Conservation (phyloP, 30 jellyfish, hydroid and myxozoan genomes). For the Mastigias papua region DNA sequence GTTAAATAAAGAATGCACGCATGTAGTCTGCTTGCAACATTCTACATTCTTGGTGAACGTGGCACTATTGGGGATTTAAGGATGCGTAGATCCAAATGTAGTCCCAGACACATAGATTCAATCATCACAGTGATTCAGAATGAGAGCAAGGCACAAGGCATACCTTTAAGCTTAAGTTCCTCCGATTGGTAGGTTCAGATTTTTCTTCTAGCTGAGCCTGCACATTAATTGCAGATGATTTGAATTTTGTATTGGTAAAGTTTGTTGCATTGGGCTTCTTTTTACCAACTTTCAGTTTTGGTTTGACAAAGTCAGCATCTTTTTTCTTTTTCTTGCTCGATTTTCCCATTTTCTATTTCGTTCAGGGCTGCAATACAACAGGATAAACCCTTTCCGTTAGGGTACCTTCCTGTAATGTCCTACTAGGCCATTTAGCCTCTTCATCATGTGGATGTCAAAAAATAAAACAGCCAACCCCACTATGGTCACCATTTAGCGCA, state of each 20-base stretch:
- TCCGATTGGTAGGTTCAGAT: conserved; percentile 89
- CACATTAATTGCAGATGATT: conserved; percentile 80
- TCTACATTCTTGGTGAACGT: no score
- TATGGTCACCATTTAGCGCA: no score
- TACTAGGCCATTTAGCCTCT: neutral
- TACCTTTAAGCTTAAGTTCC: conserved; percentile 87
- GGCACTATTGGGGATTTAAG: no score
- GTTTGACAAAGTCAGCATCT: conserved; percentile 85
- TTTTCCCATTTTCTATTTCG: conserved; percentile 29
- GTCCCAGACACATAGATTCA: no score
- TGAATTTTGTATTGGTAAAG: conserved; percentile 82
- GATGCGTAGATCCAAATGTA: no score
- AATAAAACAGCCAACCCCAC: no score
- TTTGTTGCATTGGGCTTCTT: conserved; percentile 88
- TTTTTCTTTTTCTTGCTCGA: conserved; percentile 77
- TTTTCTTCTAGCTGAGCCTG: conserved; percentile 84
- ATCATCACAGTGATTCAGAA: neutral
- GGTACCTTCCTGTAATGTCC: neutral
- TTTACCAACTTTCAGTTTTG: conserved; percentile 95
- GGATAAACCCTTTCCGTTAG: neutral
- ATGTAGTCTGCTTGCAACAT: no score
- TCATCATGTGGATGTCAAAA: no score
- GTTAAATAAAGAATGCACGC: no score
- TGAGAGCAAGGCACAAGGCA: neutral
- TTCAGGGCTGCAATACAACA: neutral